These are phyloP conservation scores for Panurus biarmicus DNA, from an alignment of 2,113 vertebrate species.

Conservation along the genomic window DNA sequence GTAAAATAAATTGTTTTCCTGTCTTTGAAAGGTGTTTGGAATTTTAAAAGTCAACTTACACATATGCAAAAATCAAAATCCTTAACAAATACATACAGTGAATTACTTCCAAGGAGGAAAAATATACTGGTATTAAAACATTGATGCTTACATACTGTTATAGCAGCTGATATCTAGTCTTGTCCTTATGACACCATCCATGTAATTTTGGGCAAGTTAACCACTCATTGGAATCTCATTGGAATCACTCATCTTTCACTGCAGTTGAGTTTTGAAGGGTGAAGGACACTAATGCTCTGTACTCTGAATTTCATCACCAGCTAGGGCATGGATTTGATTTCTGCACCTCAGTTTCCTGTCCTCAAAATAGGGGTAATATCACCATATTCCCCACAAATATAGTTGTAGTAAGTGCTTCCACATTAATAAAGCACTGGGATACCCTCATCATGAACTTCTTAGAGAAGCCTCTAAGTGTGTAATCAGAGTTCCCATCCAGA, in stretches of 20 bases:
- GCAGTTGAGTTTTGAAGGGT: neutral
- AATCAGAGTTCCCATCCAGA: neutral
- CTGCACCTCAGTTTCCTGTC: neutral
- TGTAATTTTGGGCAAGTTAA: neutral
- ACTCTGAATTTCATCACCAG: neutral
- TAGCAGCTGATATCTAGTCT: neutral
- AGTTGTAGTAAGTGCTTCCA: neutral
- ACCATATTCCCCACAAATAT: neutral
- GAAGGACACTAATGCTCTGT: neutral
- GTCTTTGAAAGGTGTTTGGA: neutral
- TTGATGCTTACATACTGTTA: neutral
- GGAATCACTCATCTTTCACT: neutral
- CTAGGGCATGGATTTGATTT: neutral
- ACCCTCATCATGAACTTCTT: neutral
- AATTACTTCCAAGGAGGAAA: neutral
- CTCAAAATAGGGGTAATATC: neutral
- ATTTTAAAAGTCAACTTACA: neutral
- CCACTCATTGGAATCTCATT: neutral
- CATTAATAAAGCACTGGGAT: neutral
- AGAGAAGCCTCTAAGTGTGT: neutral
- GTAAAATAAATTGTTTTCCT: too few relatives aligned
- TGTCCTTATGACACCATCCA: neutral
- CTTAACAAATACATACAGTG: neutral
- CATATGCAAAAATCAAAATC: neutral
- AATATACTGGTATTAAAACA: neutral